Conservation (phyloP, 2,797 vertebrate genomes). For the Hafferia zeledoni region DNA sequence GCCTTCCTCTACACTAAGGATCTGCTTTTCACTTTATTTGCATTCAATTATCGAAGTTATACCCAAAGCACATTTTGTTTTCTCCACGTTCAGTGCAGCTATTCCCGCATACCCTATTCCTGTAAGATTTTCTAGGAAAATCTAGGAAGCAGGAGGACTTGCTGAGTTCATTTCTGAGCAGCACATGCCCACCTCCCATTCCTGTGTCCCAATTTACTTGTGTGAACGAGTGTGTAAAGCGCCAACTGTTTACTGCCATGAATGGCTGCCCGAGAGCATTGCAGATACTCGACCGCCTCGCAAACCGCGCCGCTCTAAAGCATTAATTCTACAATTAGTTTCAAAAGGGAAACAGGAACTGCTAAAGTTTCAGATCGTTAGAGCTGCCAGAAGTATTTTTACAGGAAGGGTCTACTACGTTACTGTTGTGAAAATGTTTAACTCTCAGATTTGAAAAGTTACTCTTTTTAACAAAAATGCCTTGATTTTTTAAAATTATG, state of each 20-base stretch:
- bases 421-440: constrained; percentile 14
- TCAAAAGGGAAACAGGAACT: constrained; percentile 66
- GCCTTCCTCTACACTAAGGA: background rate
- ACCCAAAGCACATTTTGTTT: background rate
- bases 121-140: background rate
- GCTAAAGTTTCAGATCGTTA: constrained; percentile 66
- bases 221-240: background rate
- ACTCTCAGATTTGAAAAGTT: background rate
- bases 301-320: background rate
- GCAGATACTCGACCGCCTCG: background rate
- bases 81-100: background rate
- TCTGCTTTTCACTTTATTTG: constrained; percentile 39
- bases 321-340: constrained; percentile 61
- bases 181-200: background rate
- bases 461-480: background rate
- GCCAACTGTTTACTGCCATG: background rate
- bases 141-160: background rate
- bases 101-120: background rate
- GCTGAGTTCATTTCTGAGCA: background rate
- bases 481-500: background rate
- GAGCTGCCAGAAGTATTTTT: constrained; percentile 54
- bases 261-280: background rate
- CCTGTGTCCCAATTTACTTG: background rate
- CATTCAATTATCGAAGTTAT: background rate
- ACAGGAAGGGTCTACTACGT: constrained; percentile 37